Base-by-base conservation (phyloP, 2,888 invertebrate species). In the Auanema freiburgensis region DNA sequence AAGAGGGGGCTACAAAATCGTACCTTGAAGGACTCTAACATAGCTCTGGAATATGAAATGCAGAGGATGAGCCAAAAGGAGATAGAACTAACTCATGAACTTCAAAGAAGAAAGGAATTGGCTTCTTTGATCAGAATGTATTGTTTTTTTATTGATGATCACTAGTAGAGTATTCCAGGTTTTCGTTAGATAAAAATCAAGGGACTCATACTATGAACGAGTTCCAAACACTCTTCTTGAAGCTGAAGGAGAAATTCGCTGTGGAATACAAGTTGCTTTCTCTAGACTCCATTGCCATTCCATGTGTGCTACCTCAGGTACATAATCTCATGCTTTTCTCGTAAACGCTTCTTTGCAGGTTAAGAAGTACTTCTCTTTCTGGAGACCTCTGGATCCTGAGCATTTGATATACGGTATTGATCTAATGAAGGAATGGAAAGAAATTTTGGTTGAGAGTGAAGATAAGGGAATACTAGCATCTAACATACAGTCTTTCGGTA, bases 381-480 rank as follows among this genome's bases (percentile, higher is more conserved):
- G 97, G 96, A 89, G 90, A 59, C 92, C 94, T 86, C 53, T 97
- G 93, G 89, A 90, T 61, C 92, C 93, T 0, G 86, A 87, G 42
- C 80, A 86, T 18, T 84, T 85, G 6, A 71, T 66, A 3, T 84
- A 80, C 71, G 86, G 86, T 21, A 60, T 84, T 24, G 83, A 84
- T 12, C 81, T 85, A 12, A 83, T 87, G 66, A 72, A 79, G 42
- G 73, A 73, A 42, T 77, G 76, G 76, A 59, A 66, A 54, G 70
- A 71, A 24, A 69, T 77, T 44, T 65, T 73, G 55, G 53, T 49
- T 18, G 44, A 23, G n/a, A 18, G 5, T 21, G 62, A 57, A 2
- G 57, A 57, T 18, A 56, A 62, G 24, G 24, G 56, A 2, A 11
- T 60, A 16, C 55, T 60, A 16, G 16, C 60, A n/a, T n/a, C 42